Base-by-base conservation (phyloP, 2,888 invertebrate species). In the Caenorhabditis sinica region DNA sequence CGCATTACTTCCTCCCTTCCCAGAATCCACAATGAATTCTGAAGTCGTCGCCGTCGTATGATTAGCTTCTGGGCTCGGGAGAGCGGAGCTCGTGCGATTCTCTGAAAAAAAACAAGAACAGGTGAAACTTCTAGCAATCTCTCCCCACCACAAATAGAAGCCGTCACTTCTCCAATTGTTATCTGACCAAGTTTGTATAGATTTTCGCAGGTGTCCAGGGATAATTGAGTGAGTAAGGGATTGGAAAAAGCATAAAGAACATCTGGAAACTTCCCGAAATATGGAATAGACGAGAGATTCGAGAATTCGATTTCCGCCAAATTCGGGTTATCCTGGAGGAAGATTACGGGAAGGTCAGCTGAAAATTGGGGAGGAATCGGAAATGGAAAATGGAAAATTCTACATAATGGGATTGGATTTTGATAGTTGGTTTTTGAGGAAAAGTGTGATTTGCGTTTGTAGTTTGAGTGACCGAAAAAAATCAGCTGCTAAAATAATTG, bases 311-410 rank as follows among this genome's bases (percentile, higher is more conserved):
- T 23, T 9, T 63, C 49, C 6, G 40, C 63, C 8, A 83, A 51
- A 58, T 43, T 25, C 13, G 40, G 25, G 33, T 84, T 84, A 36
- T 84, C 66, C 53, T 80, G 80, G 2, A 81, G 23, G n/a, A 80
- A 60, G 13, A 84, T 80, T 13, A 80, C 65, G 13, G 84, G 84
- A 3, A 84, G 56, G 23, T 69, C 65, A 20, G 83, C 83, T 83
- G 83, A 25, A 83, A 82, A 36, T n/a, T 60, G 13, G 9, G 13
- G 2, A 17, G 15, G 40, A 66, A 45, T 3, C 23, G 36, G 1
- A 56, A 53, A 40, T 15, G 5, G 17, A 45, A 45, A 45, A 40
- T 36, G 9, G 40, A 40, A 40, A 13, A 13, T 40, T 40, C 40
- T 40, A n/a, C n/a, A n/a, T n/a, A n/a, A n/a, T n/a, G 13, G 45